Conservation (phyloP, 30 jellyfish, hydroid and myxozoan species). For the Pelagia noctiluca region DNA sequence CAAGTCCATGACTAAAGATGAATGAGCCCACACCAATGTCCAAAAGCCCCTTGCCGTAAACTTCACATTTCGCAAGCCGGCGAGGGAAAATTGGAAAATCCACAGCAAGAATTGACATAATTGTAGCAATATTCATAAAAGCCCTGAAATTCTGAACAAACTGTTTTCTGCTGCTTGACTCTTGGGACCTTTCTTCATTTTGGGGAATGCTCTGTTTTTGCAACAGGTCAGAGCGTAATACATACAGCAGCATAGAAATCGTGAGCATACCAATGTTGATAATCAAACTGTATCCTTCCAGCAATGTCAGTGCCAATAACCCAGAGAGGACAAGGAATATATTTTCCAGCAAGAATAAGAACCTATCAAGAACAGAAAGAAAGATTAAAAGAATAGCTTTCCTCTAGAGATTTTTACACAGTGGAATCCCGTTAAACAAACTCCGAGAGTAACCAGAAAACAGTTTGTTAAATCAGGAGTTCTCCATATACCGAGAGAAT, state of each 20-base stretch:
- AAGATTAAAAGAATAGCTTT: too few relatives aligned
- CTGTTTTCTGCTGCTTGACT: not conserved
- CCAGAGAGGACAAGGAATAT: conserved; percentile 42
- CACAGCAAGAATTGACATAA: conserved; percentile 89
- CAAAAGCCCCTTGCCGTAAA: conserved; percentile 91
- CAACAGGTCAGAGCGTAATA: too few relatives aligned
- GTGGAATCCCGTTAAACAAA: too few relatives aligned
- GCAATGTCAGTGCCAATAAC: conserved; percentile 30
- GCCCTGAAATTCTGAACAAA: conserved; percentile 77
- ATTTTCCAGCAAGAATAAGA: conserved; percentile 41
- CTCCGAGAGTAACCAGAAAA: too few relatives aligned
- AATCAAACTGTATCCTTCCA: conserved; percentile 30
- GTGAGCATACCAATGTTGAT: not conserved
- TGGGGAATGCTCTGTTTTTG: too few relatives aligned
- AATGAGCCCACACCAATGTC: conserved; percentile 95
- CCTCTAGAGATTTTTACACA: too few relatives aligned
- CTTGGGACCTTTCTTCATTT: too few relatives aligned
- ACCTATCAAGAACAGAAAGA: too few relatives aligned
- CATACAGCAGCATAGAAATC: too few relatives aligned
- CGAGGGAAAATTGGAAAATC: conserved; percentile 93
- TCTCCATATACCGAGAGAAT: too few relatives aligned
- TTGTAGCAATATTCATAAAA: conserved; percentile 70
- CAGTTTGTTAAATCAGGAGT: too few relatives aligned
- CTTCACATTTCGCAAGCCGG: conserved; percentile 89
- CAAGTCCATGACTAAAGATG: conserved; percentile 83